These are phyloP conservation scores for Ips nitidus DNA, from an alignment of 1,140 invertebrate species.

Conservation along the genomic window DNA sequence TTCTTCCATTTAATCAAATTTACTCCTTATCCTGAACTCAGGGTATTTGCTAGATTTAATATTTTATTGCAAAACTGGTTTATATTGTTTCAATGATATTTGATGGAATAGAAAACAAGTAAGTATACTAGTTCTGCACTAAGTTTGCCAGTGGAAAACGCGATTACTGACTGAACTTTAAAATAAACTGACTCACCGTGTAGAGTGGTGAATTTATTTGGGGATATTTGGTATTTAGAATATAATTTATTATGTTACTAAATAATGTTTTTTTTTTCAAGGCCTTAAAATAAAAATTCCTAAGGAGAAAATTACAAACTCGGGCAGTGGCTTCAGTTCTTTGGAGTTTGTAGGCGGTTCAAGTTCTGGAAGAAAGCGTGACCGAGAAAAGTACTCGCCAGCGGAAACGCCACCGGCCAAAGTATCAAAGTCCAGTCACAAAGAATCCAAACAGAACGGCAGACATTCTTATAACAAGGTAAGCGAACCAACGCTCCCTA, in stretches of 20 bases:
- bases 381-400: conserved; percentile 42
- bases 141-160: no score
- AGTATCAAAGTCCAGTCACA: conserved; percentile 36
- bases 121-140: no score
- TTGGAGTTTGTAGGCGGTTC: conserved; percentile 31
- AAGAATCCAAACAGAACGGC: conserved; percentile 48
- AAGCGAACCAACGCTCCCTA: conserved; percentile 41
- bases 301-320: conserved; percentile 54
- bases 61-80: no score
- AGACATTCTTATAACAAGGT: conserved; percentile 49
- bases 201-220: no score
- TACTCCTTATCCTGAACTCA: neutral
- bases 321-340: conserved; percentile 32
- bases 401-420: conserved; percentile 31
- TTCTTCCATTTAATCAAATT: no score
- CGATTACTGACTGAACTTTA: no score
- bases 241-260: no score
- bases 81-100: no score
- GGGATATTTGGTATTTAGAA: no score
- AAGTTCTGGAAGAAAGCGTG: conserved; percentile 46
- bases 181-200: no score
- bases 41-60: neutral
- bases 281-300: conserved; percentile 60
- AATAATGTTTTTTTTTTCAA: neutral
- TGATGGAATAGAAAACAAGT: no score